A percentile compares a stretch with the other conserved stretches of the same genome.
These are phyloP conservation scores for Meliscaeva auricollis DNA, from an alignment of 2,888 invertebrate genomes.

Conservation along the genomic window DNA sequence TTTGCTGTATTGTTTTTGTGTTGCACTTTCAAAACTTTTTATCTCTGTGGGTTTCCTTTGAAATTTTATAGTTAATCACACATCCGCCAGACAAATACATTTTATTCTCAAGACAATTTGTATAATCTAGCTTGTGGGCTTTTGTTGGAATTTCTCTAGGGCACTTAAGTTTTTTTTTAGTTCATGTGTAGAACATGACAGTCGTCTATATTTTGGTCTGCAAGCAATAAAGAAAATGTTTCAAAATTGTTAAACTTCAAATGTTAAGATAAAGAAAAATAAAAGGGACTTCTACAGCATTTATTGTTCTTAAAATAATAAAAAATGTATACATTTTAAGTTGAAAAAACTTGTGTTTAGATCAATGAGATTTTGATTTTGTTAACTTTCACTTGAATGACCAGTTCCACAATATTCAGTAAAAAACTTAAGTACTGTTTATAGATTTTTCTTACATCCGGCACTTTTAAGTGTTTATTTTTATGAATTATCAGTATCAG, in stretches of 20 bases:
- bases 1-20: background rate
- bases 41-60: background rate
- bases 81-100: constrained; percentile 3
- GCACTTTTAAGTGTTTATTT: no score
- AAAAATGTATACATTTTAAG: no score
- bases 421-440: no score
- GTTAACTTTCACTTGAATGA: no score
- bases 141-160: background rate
- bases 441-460: no score
- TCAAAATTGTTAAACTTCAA: background rate
- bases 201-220: background rate
- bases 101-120: constrained; percentile 20
- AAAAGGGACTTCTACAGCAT: no score
- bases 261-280: background rate
- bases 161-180: background rate
- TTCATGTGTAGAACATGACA: constrained; percentile 1
- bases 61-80: constrained; percentile 22
- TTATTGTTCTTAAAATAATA: no score
- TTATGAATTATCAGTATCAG: no score
- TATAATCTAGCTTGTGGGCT: background rate
- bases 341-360: no score
- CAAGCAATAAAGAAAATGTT: background rate
- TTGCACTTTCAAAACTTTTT: constrained; percentile 30
- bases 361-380: no score
- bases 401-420: no score